Evolutionary conservation across 2,113 vertebrate species (phyloP).

Genomic region (Sarotherodon lohbergeri): DNA sequence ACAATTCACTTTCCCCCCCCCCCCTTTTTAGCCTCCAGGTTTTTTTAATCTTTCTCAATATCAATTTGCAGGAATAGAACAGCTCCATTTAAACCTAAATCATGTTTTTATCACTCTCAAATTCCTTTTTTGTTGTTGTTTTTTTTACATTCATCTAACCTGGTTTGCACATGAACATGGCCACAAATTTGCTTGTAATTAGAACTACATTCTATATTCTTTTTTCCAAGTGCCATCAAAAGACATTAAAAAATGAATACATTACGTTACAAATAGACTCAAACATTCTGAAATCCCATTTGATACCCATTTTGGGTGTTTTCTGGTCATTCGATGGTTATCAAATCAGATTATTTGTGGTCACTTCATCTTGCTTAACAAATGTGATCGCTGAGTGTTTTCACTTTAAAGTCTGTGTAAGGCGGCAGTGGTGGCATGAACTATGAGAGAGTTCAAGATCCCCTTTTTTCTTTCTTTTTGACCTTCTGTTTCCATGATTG

Average conservation of each 20-base stretch:
- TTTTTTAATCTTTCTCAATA: accelerated
- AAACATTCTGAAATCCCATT: not conserved
- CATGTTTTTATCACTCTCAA: not conserved
- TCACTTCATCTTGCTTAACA: not conserved
- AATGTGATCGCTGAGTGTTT: not conserved
- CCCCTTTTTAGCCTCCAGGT: accelerated
- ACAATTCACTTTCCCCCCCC: not conserved
- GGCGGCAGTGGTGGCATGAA: not conserved
- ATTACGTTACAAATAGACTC: not conserved
- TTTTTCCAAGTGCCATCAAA: not conserved
- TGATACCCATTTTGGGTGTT: not conserved
- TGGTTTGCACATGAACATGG: not conserved
- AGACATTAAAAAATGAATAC: not conserved
- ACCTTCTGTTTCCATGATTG: not conserved
- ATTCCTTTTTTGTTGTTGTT: not conserved
- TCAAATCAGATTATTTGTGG: not conserved
- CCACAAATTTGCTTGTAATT: not conserved
- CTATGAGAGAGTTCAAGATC: not conserved
- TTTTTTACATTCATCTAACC: not conserved
- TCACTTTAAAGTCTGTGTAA: not conserved
- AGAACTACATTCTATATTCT: not conserved
- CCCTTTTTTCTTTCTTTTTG: not conserved
- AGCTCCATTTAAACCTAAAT: not conserved
- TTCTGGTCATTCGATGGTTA: not conserved
- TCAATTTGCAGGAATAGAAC: not conserved